Evolutionary conservation across 2,888 invertebrate genomes (phyloP).

Genomic region (Hypena proboscidalis): DNA sequence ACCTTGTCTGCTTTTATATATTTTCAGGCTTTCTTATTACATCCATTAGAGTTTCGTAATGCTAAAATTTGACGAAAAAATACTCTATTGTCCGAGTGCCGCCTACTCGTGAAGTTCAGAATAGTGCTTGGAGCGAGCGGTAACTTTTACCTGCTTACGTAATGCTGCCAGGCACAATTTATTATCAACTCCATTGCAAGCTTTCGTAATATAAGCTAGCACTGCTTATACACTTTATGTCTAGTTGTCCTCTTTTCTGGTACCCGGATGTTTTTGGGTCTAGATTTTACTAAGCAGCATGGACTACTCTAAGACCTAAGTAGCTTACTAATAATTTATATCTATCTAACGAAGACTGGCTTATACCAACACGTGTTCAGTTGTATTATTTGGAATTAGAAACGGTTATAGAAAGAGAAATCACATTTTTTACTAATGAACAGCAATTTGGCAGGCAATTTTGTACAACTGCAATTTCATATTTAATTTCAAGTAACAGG

Average conservation of each 20-base stretch:
- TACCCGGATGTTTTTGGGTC: slow-evolving; percentile 52
- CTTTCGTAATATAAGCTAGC: slow-evolving; percentile 79
- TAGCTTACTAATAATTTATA: too few species aligned
- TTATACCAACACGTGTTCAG: too few species aligned
- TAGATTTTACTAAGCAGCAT: slow-evolving; percentile 23
- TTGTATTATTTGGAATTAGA: too few species aligned
- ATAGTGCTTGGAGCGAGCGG: slow-evolving; percentile 69
- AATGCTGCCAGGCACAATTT: slow-evolving; percentile 78
- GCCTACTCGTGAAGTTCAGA: slow-evolving; percentile 69
- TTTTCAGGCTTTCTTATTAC: not conserved
- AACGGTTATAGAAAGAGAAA: too few species aligned
- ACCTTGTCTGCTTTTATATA: not conserved
- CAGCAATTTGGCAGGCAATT: too few species aligned
- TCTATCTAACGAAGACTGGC: too few species aligned
- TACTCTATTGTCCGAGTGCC: slow-evolving; percentile 38
- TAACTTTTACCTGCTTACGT: slow-evolving; percentile 82
- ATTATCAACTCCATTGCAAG: slow-evolving; percentile 76
- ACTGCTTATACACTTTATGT: slow-evolving; percentile 60
- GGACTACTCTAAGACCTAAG: too few species aligned
- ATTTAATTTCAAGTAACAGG: slow-evolving; percentile 3
- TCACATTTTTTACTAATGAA: too few species aligned
- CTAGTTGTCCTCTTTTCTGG: slow-evolving; percentile 55
- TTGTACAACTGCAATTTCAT: not conserved
- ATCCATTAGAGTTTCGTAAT: not conserved
- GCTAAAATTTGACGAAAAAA: slow-evolving; percentile 8